Evolutionary conservation across 2,113 vertebrate species (phyloP).

Genomic region (Pedionomus torquatus): DNA sequence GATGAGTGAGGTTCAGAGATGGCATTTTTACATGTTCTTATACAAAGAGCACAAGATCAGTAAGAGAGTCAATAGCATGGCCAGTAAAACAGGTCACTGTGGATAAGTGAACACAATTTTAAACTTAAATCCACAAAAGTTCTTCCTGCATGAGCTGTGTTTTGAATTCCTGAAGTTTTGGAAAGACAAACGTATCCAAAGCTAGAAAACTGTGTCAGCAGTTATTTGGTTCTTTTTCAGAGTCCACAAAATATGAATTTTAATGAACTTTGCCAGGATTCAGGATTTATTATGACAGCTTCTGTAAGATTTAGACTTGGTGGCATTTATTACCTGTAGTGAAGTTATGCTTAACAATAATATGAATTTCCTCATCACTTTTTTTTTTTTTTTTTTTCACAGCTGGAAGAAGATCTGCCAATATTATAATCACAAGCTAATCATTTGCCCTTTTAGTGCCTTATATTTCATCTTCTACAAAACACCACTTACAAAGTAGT

Average conservation of each 20-base stretch:
- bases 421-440: not conserved
- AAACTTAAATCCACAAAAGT: not conserved
- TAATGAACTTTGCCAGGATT: not conserved
- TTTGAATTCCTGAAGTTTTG: not conserved
- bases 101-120: not conserved
- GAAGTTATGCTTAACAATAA: not conserved
- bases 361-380: not conserved
- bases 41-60: not conserved
- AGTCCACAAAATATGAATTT: not conserved
- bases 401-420: not conserved
- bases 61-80: not conserved
- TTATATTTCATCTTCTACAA: not conserved
- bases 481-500: not conserved
- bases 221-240: not conserved
- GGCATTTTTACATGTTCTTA: not conserved
- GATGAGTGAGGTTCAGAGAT: not conserved
- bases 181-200: not conserved
- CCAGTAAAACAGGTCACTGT: not conserved
- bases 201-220: not conserved
- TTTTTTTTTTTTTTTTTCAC: not conserved
- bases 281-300: not conserved
- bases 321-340: not conserved
- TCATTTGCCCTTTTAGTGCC: not conserved
- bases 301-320: not conserved
- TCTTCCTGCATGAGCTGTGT: not conserved